Percentiles rank a stretch among this genome's conserved stretches.
These are phyloP conservation scores for Glaucomys volans DNA, from an alignment of 2,113 vertebrate species.

Conservation along the genomic window DNA sequence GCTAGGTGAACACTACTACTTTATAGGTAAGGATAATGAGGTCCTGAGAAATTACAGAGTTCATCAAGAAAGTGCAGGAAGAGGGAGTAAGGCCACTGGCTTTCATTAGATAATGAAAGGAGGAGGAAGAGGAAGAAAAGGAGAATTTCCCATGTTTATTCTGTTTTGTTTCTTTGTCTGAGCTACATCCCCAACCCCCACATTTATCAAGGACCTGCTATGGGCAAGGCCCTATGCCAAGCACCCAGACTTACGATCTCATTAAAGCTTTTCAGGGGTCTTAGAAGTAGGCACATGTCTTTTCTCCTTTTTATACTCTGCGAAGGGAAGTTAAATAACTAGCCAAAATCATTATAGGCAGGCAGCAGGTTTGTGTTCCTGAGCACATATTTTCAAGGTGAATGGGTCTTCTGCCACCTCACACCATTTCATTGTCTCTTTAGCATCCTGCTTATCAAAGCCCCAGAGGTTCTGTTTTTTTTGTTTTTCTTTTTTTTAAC, in stretches of 20 bases:
- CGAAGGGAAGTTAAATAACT: slow-evolving; percentile 53
- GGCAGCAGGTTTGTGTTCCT: not conserved
- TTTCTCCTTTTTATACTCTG: not conserved
- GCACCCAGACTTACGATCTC: not conserved
- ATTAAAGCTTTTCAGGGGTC: not conserved
- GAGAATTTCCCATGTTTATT: not conserved
- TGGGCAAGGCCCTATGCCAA: not conserved
- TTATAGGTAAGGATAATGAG: not conserved
- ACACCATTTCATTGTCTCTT: not conserved
- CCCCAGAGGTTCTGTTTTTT: not conserved
- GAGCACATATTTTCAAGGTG: not conserved
- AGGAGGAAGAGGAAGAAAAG: not conserved
- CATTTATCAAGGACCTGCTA: not conserved
- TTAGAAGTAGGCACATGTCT: not conserved
- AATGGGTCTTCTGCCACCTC: not conserved
- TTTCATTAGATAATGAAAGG: not conserved
- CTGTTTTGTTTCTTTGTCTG: no score
- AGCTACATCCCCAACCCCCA: no score
- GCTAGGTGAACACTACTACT: not conserved
- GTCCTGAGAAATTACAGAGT: not conserved
- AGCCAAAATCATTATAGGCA: not conserved
- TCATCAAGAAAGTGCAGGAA: not conserved
- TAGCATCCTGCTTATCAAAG: not conserved
- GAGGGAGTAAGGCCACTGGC: not conserved
- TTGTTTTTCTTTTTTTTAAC: no score